Percentiles rank a stretch among this genome's conserved stretches.
Evolutionary conservation across 2,797 vertebrate genomes (phyloP).

Genomic region (Schizopygopsis malacanthus): DNA sequence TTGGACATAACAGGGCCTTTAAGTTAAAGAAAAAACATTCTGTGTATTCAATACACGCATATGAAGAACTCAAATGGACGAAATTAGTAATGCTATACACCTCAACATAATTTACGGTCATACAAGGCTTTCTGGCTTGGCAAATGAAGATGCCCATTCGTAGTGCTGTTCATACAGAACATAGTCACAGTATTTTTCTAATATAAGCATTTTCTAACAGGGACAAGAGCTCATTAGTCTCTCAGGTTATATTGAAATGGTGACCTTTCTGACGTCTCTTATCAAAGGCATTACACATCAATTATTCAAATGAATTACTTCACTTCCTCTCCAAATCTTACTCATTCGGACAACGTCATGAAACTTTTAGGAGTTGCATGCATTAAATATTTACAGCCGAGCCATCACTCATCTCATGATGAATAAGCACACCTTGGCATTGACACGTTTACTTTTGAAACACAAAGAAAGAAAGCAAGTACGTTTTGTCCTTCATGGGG

Average conservation of each 20-base stretch:
- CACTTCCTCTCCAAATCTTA: constrained; percentile 75
- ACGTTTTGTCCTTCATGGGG: constrained; percentile 38
- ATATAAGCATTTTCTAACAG: constrained; percentile 51
- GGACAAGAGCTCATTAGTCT: constrained; percentile 51
- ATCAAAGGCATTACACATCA: constrained; percentile 74
- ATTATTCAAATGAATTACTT: constrained; percentile 81
- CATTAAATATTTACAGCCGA: constrained; percentile 76
- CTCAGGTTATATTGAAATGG: constrained; percentile 53
- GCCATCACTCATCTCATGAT: constrained; percentile 77
- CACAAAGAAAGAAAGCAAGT: constrained; percentile 55
- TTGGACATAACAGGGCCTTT: neutral
- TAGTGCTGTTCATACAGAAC: neutral
- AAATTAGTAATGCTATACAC: neutral
- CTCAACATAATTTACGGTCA: neutral
- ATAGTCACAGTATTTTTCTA: constrained; percentile 41
- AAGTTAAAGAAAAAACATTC: too few relatives aligned
- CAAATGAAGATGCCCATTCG: neutral
- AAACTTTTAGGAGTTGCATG: constrained; percentile 77
- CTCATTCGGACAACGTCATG: constrained; percentile 83
- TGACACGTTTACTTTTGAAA: constrained; percentile 69
- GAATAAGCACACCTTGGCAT: constrained; percentile 78
- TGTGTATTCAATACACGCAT: neutral
- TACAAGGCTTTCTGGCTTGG: neutral
- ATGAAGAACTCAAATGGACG: neutral
- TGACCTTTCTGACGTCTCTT: constrained; percentile 73